These are phyloP conservation scores for Meloe dianella DNA, from an alignment of 2,888 invertebrate genomes.

Conservation along the genomic window DNA sequence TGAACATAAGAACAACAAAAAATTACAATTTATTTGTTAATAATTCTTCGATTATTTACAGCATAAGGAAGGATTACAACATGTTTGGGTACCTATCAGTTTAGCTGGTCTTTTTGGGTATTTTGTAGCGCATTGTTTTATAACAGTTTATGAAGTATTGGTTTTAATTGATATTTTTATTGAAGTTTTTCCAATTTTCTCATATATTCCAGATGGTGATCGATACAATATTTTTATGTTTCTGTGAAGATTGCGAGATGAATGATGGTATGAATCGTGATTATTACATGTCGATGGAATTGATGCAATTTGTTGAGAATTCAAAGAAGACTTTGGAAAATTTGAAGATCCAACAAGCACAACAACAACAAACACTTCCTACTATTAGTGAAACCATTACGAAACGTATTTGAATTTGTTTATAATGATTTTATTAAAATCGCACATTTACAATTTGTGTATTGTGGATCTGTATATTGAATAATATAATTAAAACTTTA, in stretches of 20 bases:
- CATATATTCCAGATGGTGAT: constrained; percentile 67
- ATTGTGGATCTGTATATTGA: background rate
- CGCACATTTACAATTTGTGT: background rate
- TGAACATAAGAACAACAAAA: constrained; percentile 24
- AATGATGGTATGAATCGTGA: constrained; percentile 69
- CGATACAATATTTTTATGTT: constrained; percentile 72
- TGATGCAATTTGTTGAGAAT: constrained; percentile 72
- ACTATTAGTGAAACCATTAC: constrained; percentile 27
- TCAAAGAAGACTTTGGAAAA: constrained; percentile 61
- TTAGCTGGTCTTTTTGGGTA: constrained; percentile 71
- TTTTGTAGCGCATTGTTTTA: constrained; percentile 73
- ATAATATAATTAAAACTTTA: background rate
- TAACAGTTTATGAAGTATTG: constrained; percentile 75
- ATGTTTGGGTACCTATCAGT: constrained; percentile 68
- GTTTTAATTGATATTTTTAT: constrained; percentile 14
- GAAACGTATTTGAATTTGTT: background rate
- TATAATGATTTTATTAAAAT: background rate
- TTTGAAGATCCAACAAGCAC: constrained; percentile 33
- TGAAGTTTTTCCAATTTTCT: background rate
- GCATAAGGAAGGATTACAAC: constrained; percentile 64
- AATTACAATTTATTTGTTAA: background rate
- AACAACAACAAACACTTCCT: constrained; percentile 17
- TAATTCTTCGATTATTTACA: constrained; percentile 43
- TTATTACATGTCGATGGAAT: constrained; percentile 70
- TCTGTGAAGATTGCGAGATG: constrained; percentile 71